phyloP scores from a whole-genome alignment of 2,113 vertebrate genomes.

The Pluvialis apricaria region DNA sequence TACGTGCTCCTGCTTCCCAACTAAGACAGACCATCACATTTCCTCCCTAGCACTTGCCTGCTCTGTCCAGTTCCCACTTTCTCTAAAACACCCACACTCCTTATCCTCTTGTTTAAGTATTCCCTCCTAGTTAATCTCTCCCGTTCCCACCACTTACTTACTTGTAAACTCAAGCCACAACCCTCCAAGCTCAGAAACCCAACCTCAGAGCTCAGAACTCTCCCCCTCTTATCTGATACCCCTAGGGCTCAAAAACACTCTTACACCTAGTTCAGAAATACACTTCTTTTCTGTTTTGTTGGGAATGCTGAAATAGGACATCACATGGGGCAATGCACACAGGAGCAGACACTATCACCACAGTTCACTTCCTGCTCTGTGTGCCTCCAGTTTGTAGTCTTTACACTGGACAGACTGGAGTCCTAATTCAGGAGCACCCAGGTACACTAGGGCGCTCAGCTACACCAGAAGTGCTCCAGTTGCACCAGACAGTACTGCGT shows the following conservation, averaged over 20 bases:
- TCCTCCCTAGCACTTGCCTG: not conserved
- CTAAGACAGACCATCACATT: not conserved
- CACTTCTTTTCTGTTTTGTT: not conserved
- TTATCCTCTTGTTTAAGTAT: not conserved
- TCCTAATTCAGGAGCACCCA: not conserved
- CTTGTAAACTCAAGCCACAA: slow-evolving; percentile 17
- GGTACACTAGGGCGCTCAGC: not conserved
- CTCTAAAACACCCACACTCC: not conserved
- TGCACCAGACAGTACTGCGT: not conserved
- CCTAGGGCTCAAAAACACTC: not conserved
- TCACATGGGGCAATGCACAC: not conserved
- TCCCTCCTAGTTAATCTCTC: not conserved
- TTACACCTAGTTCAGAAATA: not conserved
- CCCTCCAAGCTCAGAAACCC: slow-evolving; percentile 53
- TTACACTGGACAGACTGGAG: not conserved
- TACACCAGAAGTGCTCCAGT: not conserved
- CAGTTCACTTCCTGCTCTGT: not conserved
- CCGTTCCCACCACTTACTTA: not conserved
- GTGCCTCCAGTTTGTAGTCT: not conserved
- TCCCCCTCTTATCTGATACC: not conserved
- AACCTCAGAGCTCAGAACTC: slow-evolving; percentile 26
- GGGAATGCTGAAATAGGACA: not conserved
- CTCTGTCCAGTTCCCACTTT: not conserved
- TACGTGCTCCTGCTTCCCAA: not conserved
- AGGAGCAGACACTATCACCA: not conserved